These are phyloP conservation scores for Danio jaintianensis DNA, from an alignment of 2,797 vertebrate species.

Conservation along the genomic window DNA sequence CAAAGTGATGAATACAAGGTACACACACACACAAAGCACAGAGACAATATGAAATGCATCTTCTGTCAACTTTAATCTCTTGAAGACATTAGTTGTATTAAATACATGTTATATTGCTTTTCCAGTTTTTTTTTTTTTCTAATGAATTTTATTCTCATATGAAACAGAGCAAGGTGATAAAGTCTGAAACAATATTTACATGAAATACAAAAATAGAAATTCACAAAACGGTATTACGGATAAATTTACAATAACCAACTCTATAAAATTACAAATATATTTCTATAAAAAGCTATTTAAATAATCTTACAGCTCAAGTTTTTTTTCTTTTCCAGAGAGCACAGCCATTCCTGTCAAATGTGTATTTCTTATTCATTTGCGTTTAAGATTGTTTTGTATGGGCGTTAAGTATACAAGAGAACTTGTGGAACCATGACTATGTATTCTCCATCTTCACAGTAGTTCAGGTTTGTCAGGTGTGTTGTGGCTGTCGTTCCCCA, in stretches of 20 bases:
- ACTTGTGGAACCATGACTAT: constrained; percentile 18
- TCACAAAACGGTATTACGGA: constrained; percentile 78
- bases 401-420: neutral
- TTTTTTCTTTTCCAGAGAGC: constrained; percentile 60
- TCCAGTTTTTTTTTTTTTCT: constrained; percentile 66
- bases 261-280: constrained; percentile 94
- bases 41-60: constrained; percentile 20
- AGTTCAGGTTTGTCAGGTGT: constrained; percentile 36
- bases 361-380: constrained; percentile 32
- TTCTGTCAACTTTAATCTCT: constrained; percentile 70
- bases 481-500: constrained; percentile 54
- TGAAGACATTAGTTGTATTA: constrained; percentile 69
- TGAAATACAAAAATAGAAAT: constrained; percentile 97
- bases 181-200: constrained; percentile 80
- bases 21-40: neutral
- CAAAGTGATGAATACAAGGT: too few species aligned
- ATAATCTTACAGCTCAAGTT: constrained; percentile 83
- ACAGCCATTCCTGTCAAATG: constrained; percentile 47
- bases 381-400: constrained; percentile 29
- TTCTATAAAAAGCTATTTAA: constrained; percentile 88
- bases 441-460: constrained; percentile 30
- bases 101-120: constrained; percentile 67
- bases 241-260: constrained; percentile 82
- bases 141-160: constrained; percentile 65
- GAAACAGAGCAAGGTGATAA: constrained; percentile 62